Percentiles rank a stretch among this genome's conserved stretches.
These are phyloP conservation scores for Zaprionus africanus DNA, from an alignment of 1,140 invertebrate genomes.

Conservation along the genomic window DNA sequence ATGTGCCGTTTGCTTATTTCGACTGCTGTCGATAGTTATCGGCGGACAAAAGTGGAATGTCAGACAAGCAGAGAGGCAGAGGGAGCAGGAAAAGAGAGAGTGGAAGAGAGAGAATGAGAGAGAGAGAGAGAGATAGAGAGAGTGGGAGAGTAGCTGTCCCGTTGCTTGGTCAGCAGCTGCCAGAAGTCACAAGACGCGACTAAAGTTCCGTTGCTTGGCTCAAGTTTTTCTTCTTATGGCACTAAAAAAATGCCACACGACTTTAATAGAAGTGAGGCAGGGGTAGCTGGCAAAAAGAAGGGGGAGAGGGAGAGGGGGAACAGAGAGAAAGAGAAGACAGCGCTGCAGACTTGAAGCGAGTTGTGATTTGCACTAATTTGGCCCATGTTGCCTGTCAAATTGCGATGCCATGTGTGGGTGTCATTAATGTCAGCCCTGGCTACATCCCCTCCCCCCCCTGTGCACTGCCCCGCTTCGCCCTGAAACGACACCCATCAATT, in stretches of 20 bases:
- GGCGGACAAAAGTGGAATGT: constrained; percentile 8
- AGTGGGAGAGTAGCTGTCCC: neutral
- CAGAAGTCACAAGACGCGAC: constrained; percentile 54
- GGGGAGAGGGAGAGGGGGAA: neutral
- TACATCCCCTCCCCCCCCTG: no score
- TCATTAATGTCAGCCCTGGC: constrained; percentile 72
- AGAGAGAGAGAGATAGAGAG: neutral
- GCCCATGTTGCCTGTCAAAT: constrained; percentile 78
- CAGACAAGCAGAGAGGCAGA: neutral
- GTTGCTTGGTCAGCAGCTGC: constrained; percentile 65
- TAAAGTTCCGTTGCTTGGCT: neutral
- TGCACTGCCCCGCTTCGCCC: no score
- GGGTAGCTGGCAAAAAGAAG: neutral
- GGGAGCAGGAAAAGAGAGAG: no score
- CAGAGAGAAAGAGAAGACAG: neutral
- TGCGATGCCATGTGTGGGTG: constrained; percentile 78
- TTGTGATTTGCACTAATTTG: constrained; percentile 79
- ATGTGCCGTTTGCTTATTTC: constrained; percentile 66
- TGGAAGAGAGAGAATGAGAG: neutral
- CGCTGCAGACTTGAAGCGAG: constrained; percentile 18
- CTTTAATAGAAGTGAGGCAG: constrained; percentile 22
- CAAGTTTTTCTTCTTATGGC: constrained; percentile 17
- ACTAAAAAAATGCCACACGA: constrained; percentile 30
- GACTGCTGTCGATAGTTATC: constrained; percentile 76
- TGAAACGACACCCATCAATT: neutral